phyloP scores from a whole-genome alignment of 2,888 invertebrate species.

The Cerceris ruficornis region DNA sequence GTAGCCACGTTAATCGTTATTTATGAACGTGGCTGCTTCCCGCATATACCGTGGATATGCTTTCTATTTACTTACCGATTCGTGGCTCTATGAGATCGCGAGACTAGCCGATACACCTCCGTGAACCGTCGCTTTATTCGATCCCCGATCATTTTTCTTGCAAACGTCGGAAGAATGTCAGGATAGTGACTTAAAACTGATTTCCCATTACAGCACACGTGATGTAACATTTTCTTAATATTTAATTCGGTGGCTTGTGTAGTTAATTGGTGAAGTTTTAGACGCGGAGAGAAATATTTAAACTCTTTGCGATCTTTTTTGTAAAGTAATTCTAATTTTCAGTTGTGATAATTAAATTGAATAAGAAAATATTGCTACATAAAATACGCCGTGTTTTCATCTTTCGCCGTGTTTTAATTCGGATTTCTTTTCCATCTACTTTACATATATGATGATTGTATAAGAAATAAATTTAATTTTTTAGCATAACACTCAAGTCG shows the following conservation, averaged over 20 bases:
- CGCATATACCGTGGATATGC: constrained; percentile 22
- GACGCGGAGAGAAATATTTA: not conserved
- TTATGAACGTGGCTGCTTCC: constrained; percentile 52
- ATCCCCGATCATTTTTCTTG: constrained; percentile 34
- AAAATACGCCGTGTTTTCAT: too few species aligned
- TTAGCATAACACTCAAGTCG: too few species aligned
- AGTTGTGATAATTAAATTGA: too few species aligned
- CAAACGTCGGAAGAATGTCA: constrained; percentile 11
- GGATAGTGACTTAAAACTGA: constrained; percentile 36
- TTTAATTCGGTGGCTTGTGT: not conserved
- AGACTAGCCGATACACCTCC: constrained; percentile 28
- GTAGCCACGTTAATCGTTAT: constrained; percentile 67
- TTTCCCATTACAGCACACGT: constrained; percentile 7
- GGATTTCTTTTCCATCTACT: too few species aligned
- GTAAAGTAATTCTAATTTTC: too few species aligned
- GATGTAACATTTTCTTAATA: constrained; percentile 9
- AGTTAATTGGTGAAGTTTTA: not conserved
- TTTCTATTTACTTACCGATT: constrained; percentile 65
- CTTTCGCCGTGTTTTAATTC: too few species aligned
- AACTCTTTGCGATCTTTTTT: too few species aligned
- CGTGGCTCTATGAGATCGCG: constrained; percentile 35
- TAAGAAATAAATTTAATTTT: too few species aligned
- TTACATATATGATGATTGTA: too few species aligned
- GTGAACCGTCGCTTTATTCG: constrained; percentile 6
- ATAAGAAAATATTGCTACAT: too few species aligned